phyloP scores from a whole-genome alignment of 2,888 invertebrate genomes.

The Adelognathus sp. region DNA sequence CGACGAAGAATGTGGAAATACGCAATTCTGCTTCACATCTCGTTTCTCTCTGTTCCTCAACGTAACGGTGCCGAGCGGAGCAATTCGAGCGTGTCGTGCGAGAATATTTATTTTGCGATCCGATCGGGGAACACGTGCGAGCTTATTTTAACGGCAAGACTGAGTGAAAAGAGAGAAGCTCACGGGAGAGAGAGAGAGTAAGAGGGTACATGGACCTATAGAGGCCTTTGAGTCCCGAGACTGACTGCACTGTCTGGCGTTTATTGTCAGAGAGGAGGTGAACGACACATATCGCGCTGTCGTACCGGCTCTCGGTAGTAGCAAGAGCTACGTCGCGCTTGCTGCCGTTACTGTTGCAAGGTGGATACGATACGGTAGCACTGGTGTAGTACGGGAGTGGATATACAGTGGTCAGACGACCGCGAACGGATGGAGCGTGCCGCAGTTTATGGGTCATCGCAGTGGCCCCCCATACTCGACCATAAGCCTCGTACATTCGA shows the following conservation, averaged over 20 bases:
- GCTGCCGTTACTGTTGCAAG: conserved; percentile 13
- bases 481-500: background rate
- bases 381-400: background rate
- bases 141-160: conserved; percentile 54
- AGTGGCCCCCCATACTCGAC: conserved; percentile 14
- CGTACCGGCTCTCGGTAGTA: conserved; percentile 1
- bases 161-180: conserved; percentile 33
- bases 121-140: conserved; percentile 63
- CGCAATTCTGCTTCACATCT: no score
- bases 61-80: no score
- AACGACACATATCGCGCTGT: conserved; percentile 68
- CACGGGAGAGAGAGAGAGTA: conserved; percentile 39
- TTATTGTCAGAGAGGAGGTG: conserved; percentile 63
- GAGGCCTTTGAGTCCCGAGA: conserved; percentile 26
- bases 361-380: background rate
- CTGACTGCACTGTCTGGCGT: background rate
- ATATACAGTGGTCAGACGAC: conserved; percentile 41
- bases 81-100: background rate
- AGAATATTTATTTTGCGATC: background rate
- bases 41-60: no score
- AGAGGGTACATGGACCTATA: conserved; percentile 32
- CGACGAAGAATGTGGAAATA: no score
- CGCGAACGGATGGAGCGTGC: conserved; percentile 49
- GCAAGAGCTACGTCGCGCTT: background rate
- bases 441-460: conserved; percentile 69